A percentile compares a stretch with the other conserved stretches of the same genome.
Conservation (phyloP, 2,888 invertebrate genomes). For the Volucella bombylans region DNA sequence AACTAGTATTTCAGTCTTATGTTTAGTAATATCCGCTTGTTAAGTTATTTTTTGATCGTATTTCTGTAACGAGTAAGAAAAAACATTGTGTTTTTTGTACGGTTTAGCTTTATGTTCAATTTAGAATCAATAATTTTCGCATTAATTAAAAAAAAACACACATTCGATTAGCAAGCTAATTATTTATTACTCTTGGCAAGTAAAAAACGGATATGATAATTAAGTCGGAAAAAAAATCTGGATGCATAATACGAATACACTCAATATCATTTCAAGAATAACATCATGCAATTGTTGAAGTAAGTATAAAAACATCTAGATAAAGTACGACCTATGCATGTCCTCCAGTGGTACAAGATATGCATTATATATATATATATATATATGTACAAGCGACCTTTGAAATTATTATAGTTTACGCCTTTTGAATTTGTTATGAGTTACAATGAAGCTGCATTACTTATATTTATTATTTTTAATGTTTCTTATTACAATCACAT, state of each 20-base stretch:
- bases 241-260: conserved; percentile 53
- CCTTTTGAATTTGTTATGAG: background rate
- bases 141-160: conserved; percentile 54
- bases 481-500: conserved; percentile 17
- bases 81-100: conserved; percentile 31
- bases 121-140: conserved; percentile 19
- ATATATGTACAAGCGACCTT: conserved; percentile 9
- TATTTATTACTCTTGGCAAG: conserved; percentile 43
- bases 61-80: conserved; percentile 79
- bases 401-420: background rate
- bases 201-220: conserved; percentile 40
- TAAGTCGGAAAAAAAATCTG: conserved; percentile 23
- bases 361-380: background rate
- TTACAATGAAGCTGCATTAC: background rate
- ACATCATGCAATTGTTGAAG: conserved; percentile 48
- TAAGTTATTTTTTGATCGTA: conserved; percentile 81
- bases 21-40: conserved; percentile 82
- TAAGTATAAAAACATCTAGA: conserved; percentile 11
- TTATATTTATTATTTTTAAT: background rate
- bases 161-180: conserved; percentile 63
- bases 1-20: conserved; percentile 83
- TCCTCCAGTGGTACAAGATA: background rate
- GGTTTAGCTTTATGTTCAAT: conserved; percentile 1
- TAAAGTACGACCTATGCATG: background rate
- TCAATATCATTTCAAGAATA: conserved; percentile 16